Conservation (phyloP, 2,113 vertebrate genomes). For the Myanophis thanlyinensis region DNA sequence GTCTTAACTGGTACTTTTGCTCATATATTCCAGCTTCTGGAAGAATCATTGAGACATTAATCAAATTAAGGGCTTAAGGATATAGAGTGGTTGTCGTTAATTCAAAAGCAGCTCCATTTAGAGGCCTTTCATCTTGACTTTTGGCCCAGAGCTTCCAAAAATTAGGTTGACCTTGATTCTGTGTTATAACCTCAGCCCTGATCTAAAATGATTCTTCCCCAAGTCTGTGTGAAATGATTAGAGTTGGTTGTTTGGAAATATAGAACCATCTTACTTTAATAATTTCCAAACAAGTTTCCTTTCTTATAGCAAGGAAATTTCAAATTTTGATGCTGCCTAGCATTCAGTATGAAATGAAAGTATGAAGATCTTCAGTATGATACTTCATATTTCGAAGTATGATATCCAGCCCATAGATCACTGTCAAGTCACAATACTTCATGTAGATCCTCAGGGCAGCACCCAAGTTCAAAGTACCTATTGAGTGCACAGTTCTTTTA, state of each 20-base stretch:
- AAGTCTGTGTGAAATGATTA: neutral
- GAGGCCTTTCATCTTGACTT: neutral
- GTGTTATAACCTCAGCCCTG: neutral
- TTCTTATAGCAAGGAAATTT: neutral
- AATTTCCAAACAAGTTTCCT: neutral
- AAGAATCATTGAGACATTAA: neutral
- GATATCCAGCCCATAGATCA: neutral
- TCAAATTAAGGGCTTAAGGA: neutral
- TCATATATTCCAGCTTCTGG: neutral
- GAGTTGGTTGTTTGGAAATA: neutral
- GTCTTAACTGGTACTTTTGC: neutral
- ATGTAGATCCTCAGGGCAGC: neutral
- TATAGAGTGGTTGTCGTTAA: neutral
- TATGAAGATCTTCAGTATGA: neutral
- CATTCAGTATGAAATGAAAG: neutral
- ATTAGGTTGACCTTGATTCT: neutral
- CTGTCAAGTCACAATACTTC: neutral
- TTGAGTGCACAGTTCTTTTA: neutral
- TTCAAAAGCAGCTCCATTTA: neutral
- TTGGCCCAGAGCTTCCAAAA: neutral
- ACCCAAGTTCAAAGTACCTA: neutral
- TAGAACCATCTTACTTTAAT: neutral
- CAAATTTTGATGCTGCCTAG: neutral
- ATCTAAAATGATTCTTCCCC: neutral
- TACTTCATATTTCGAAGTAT: no score